Base-by-base conservation (phyloP, 2,888 invertebrate species). In the Drepana falcataria region DNA sequence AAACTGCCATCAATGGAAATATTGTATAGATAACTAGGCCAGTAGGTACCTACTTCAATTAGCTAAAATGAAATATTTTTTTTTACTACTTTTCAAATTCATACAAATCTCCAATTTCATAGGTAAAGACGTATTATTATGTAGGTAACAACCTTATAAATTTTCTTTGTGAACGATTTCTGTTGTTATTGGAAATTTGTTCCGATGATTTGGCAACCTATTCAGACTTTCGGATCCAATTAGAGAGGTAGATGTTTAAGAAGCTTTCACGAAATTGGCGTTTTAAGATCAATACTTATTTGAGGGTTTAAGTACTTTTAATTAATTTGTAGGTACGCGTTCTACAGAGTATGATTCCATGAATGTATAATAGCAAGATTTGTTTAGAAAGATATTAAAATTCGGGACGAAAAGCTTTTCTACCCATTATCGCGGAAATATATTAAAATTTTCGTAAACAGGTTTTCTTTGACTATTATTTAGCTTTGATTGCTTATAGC, bases 211-310 rank as follows among this genome's bases (percentile, higher is more conserved):
- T 66, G 65, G 60, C 62, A 61, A 65, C 59, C 63, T 62, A 65
- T 65, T 72, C 63, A 61, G 55, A 66, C 58, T 65, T 65, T 55
- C 56, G 57, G 62, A 60, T 66, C 68, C 71, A 71, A 71, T 74
- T 72, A 71, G 59, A 56, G 60, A 52, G 60, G 64, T 55, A 55
- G 56, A 52, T 59, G 53, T 49, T 55, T 54, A 60, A 61, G 53
- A 56, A 52, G 56, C 53, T 58, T 65, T 62, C 47, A 52, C 55
- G 53, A 51, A 63, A 61, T 60, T 65, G 65, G 62, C 56, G 57
- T 62, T 53, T 49, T n/a, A 40, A 40, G 40, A 51, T 51, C 51
- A 51, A 51, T 51, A 51, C 40, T 40, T 41, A 40, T 40, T 51
- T 37, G 33, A 33, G 51, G 40, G 51, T 51, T 51, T 51, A 51